Evolutionary conservation across 2,797 vertebrate genomes (phyloP), one percentile per base, ranked within the genome.

Genomic region (Hypotaenidia okinawae): DNA sequence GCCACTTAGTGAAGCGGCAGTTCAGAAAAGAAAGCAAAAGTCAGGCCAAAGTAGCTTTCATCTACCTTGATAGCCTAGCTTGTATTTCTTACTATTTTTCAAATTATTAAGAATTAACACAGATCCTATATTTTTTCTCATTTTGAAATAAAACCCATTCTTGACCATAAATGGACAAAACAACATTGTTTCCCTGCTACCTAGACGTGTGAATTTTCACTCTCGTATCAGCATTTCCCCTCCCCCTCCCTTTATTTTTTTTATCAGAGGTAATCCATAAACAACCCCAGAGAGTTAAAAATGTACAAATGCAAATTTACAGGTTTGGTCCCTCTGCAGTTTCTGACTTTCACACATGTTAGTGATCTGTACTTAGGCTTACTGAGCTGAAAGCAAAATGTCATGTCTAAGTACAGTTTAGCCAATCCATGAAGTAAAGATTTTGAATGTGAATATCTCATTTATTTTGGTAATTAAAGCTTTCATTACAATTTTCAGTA

Each of bases 1-100:
- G 93, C 94, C 95, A 95, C 94, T 97, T 94, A 97, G 94, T n/a
- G 68, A 90, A 83, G 84, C 18, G 2, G 86, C 93, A 41, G 88
- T 66, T 96, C 72, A 63, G 76, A 77, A 89, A 80, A 70, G 78
- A 90, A 95, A 95, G 90, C 86, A 93, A 89, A 90, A 94, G 83
- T 87, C 95, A 68, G 64, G 21, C 77, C 68, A 32, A 80, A 91
- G 89, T 17, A 47, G 59, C 77, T 95, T 95, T 76, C 59, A 57
- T 82, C 43, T 88, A 15, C 74, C 61, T 92, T 82, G 70, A 25
- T 28, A 54, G 39, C n/a, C 43, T 59, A 1, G 4, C 32, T 82
- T 41, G 32, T 62, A 12, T 16, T 75, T 61, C 43, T 69, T 22
- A 35, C 39, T 93, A 2, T 17, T 73, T 62, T 59, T 67, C 43